Evolutionary conservation across 2,113 vertebrate genomes (phyloP).

Genomic region (Cochlearius cochlearius): DNA sequence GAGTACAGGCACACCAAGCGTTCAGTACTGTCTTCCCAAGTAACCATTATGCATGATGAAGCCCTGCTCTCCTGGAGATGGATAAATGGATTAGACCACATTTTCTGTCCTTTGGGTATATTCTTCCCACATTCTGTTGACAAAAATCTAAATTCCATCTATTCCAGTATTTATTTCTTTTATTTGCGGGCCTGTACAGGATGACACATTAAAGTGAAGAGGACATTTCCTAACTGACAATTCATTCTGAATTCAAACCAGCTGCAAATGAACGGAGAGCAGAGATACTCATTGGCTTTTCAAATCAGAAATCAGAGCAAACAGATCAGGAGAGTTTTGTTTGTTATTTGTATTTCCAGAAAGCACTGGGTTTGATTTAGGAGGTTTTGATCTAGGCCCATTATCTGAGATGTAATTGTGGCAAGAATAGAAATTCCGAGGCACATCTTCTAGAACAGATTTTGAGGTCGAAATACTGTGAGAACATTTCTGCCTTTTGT

Average conservation of each 20-base stretch:
- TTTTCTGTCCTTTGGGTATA: neutral
- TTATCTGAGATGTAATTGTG: neutral
- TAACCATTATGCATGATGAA: accelerated
- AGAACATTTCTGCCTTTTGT: neutral
- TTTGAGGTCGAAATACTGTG: neutral
- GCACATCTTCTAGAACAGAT: neutral
- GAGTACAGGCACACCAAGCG: neutral
- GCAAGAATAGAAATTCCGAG: neutral
- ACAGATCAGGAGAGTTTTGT: neutral
- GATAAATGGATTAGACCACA: neutral
- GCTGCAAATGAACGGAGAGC: neutral
- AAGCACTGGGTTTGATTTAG: neutral
- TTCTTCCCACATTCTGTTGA: neutral
- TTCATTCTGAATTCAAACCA: neutral
- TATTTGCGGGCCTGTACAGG: neutral
- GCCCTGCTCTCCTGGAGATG: neutral
- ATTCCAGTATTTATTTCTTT: neutral
- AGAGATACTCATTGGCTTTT: neutral
- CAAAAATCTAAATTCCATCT: neutral
- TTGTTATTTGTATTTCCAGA: constrained; percentile 7
- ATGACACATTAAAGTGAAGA: neutral
- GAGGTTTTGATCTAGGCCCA: neutral
- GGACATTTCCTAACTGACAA: neutral
- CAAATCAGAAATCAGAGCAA: constrained; percentile 10
- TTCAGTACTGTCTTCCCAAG: neutral